A percentile compares a stretch with the other conserved stretches of the same genome.
Conservation (phyloP, 2,113 vertebrate species). For the Girardinichthys multiradiatus region DNA sequence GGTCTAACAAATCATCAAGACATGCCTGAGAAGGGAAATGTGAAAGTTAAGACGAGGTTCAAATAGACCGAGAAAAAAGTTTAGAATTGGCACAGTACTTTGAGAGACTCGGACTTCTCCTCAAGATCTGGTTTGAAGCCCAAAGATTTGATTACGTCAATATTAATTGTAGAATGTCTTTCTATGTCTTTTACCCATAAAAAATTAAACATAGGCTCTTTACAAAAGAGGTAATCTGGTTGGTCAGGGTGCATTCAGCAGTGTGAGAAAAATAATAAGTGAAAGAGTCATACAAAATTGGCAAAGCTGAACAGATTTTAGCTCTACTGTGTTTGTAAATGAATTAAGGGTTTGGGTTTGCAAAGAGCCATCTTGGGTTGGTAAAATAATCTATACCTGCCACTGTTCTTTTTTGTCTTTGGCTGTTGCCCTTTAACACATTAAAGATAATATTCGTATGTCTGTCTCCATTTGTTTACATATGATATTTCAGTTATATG, state of each 20-base stretch:
- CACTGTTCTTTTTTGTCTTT: too few species aligned
- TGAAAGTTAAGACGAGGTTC: conserved; percentile 5
- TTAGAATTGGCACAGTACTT: background rate
- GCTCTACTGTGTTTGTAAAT: background rate
- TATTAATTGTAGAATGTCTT: background rate
- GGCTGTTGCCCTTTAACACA: too few species aligned
- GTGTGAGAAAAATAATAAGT: background rate
- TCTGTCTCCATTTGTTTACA: too few species aligned
- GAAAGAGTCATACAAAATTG: background rate
- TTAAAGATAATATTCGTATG: too few species aligned
- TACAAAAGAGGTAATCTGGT: background rate
- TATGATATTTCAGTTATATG: background rate
- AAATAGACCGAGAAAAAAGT: background rate
- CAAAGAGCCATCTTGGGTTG: too few species aligned
- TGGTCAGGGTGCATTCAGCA: background rate
- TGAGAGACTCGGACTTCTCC: background rate
- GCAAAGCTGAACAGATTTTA: background rate
- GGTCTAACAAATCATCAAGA: conserved; percentile 19
- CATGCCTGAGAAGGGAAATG: conserved; percentile 1
- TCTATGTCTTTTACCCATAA: background rate
- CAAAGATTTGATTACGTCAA: background rate
- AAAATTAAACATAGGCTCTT: background rate
- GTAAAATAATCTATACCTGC: too few species aligned
- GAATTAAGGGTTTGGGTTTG: too few species aligned
- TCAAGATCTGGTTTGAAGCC: background rate